Base-by-base conservation (phyloP, 2,797 vertebrate species). In the Poecilia gillii region DNA sequence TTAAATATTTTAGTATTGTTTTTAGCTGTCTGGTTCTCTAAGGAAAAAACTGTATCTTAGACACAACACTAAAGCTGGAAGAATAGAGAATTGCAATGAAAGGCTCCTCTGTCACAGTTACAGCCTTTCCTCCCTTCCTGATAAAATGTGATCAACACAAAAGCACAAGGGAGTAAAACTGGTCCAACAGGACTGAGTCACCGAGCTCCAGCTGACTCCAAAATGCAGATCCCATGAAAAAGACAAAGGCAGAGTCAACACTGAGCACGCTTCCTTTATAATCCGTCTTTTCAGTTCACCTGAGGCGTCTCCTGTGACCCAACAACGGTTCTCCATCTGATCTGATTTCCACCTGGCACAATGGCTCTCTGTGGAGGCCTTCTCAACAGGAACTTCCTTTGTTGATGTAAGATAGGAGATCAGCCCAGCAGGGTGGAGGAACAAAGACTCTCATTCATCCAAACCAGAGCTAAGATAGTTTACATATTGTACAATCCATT, bases 361-460 rank as follows among this genome's bases (percentile, higher is more conserved):
- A 83, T 74, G 82, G 46, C 23, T 82, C 79, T 83, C 77, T 71
- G 76, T 20, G 43, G 76, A 78, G 75, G 78, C 76, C 79, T 81
- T 79, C 74, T 81, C 79, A 85, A 89, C 89, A 85, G 83, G 76
- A 75, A 62, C 83, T 66, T 78, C 84, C 85, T 92, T 90, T 93
- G 92, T 93, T 78, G 88, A 81, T 59, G 55, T 51, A 73, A 84
- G 82, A 84, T 80, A 81, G 46, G 80, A 84, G 88, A 90, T 84
- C 86, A 86, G 89, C 74, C 57, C 62, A 87, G 77, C 72, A 76
- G 81, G 79, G 72, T 55, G 72, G 59, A 45, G 73, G 83, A 89
- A 94, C 90, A 94, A 93, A 84, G 88, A 79, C 28, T 74, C 51
- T 78, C 80, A 87, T 93, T 94, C 90, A 92, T 83, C 78, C n/a